These are phyloP conservation scores for Heliothis peltigera DNA, from an alignment of 2,888 invertebrate genomes.

Conservation along the genomic window DNA sequence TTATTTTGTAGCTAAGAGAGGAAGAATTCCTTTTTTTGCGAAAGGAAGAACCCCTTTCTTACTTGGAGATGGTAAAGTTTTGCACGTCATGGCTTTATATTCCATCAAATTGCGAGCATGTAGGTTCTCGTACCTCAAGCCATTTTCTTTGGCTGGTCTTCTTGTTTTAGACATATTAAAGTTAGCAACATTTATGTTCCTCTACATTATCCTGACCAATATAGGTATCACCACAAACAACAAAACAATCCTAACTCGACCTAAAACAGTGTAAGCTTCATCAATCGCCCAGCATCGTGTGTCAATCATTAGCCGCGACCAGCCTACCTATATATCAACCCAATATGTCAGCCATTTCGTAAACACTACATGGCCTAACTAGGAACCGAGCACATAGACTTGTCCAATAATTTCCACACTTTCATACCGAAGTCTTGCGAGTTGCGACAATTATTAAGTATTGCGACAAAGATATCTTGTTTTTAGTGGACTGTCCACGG, in stretches of 20 bases:
- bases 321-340: constrained; percentile 42
- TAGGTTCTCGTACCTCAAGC: no score
- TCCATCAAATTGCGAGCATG: no score
- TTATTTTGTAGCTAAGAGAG: no score
- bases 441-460: constrained; percentile 52
- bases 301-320: constrained; percentile 38
- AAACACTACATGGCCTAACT: constrained; percentile 28
- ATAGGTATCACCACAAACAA: neutral
- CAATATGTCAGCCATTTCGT: constrained; percentile 37
- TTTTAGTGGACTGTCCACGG: constrained; percentile 22
- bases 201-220: neutral
- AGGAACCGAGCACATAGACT: constrained; percentile 36
- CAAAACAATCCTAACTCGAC: constrained; percentile 6
- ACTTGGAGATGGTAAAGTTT: no score
- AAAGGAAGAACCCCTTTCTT: no score
- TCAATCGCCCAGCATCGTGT: constrained; percentile 37
- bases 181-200: no score
- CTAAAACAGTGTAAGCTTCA: constrained; percentile 2
- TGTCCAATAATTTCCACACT: constrained; percentile 47
- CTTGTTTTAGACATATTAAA: no score
- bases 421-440: constrained; percentile 14
- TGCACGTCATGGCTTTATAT: no score
- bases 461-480: constrained; percentile 51
- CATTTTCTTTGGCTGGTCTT: no score
- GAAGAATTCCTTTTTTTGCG: no score